These are phyloP conservation scores for Plecturocebus donacophilus DNA, from an alignment of 2,113 vertebrate genomes.

Conservation along the genomic window DNA sequence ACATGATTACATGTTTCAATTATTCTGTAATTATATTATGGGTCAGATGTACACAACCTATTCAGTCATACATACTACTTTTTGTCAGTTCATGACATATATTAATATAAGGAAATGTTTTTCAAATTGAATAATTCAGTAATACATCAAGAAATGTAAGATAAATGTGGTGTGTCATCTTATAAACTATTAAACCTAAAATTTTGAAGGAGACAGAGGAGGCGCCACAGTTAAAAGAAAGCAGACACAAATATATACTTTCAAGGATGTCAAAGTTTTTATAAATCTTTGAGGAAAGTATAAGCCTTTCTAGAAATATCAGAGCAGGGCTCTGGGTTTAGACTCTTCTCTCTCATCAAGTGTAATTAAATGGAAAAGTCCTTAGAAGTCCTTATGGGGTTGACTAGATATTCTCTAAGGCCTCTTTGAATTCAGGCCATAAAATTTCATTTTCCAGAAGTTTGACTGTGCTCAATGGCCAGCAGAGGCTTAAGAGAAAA, in stretches of 20 bases:
- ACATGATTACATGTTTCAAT: neutral
- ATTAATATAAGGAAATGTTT: neutral
- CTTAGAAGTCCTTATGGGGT: neutral
- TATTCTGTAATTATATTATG: neutral
- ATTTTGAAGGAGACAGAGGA: neutral
- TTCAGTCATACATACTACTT: neutral
- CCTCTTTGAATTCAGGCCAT: neutral
- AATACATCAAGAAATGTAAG: neutral
- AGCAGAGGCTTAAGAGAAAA: neutral
- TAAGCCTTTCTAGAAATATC: neutral
- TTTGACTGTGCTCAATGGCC: neutral
- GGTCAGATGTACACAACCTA: neutral
- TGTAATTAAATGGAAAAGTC: neutral
- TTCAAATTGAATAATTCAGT: neutral
- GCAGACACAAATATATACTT: neutral
- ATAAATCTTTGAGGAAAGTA: neutral
- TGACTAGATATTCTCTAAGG: neutral
- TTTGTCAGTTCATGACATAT: neutral
- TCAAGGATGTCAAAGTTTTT: neutral
- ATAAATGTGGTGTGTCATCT: neutral
- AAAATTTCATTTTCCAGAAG: conserved; percentile 20
- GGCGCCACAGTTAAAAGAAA: neutral
- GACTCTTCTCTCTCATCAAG: neutral
- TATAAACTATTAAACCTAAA: neutral
- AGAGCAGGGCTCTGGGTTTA: neutral